Conservation (phyloP, 2,113 vertebrate genomes). For the Drymodes brunneopygia region DNA sequence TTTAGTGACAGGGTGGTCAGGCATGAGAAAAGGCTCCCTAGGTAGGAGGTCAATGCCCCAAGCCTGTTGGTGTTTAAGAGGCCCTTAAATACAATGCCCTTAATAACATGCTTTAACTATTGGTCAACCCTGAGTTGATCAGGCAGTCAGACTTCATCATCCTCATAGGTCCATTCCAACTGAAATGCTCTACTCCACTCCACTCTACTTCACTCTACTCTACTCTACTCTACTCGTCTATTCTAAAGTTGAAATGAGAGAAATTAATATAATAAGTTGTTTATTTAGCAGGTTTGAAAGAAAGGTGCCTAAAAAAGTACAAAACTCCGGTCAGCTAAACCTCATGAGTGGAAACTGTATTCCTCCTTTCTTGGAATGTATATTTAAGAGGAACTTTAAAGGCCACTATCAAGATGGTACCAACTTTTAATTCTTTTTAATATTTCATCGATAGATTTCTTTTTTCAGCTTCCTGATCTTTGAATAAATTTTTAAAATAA, state of each 20-base stretch:
- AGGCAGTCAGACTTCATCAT: neutral
- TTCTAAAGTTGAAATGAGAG: neutral
- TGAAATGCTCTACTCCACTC: neutral
- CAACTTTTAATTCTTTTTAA: neutral
- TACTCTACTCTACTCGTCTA: too few relatives aligned
- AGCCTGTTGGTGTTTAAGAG: neutral
- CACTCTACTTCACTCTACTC: neutral
- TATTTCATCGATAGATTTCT: accelerated
- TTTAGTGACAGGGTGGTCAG: neutral
- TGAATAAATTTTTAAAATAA: neutral
- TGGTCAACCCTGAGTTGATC: neutral
- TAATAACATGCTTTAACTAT: neutral
- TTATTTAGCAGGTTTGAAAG: neutral
- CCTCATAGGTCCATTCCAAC: neutral
- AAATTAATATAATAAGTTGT: neutral
- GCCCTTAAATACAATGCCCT: neutral
- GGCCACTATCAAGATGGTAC: neutral
- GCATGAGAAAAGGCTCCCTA: neutral
- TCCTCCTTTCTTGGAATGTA: neutral
- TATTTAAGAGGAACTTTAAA: neutral
- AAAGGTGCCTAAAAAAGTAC: neutral
- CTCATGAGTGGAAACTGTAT: neutral
- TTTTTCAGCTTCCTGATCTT: neutral
- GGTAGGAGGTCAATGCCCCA: neutral
- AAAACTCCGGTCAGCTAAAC: neutral